Evolutionary conservation across 2,888 invertebrate species (phyloP).

Genomic region (Idaea biselata): DNA sequence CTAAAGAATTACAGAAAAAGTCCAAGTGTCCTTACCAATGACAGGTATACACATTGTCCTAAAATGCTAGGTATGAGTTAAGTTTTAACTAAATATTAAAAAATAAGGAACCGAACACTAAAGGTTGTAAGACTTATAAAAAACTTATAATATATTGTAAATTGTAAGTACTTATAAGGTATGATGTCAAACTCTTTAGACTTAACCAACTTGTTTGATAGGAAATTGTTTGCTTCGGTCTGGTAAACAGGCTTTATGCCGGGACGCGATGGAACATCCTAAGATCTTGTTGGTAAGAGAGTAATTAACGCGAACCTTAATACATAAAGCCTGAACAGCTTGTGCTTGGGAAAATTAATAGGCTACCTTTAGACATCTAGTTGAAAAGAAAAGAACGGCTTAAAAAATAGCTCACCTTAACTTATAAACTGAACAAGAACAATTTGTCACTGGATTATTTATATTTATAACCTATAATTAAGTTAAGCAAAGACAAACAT

Average conservation of each 20-base stretch:
- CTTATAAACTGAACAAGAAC: neutral
- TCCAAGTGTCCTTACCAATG: too few species aligned
- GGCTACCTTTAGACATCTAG: neutral
- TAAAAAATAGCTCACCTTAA: neutral
- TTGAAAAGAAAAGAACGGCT: neutral
- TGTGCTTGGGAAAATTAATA: neutral
- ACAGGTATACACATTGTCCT: too few species aligned
- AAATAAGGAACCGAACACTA: too few species aligned
- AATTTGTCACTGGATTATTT: neutral
- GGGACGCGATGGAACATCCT: slow-evolving; percentile 14
- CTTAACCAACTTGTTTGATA: slow-evolving; percentile 4
- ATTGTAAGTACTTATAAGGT: too few species aligned
- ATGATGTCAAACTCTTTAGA: neutral
- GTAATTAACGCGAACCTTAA: slow-evolving; percentile 9
- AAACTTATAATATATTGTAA: too few species aligned
- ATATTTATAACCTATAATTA: too few species aligned
- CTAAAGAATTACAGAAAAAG: too few species aligned
- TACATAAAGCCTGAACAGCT: neutral
- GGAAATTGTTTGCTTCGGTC: slow-evolving; percentile 45
- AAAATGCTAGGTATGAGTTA: too few species aligned
- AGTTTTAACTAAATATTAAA: too few species aligned
- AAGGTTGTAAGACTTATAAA: too few species aligned
- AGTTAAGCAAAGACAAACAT: too few species aligned
- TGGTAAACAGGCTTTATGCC: slow-evolving; percentile 37
- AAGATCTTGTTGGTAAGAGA: slow-evolving; percentile 21